These are phyloP conservation scores for Cavia porcellus DNA, from an alignment of 2,113 vertebrate species.

Conservation along the genomic window DNA sequence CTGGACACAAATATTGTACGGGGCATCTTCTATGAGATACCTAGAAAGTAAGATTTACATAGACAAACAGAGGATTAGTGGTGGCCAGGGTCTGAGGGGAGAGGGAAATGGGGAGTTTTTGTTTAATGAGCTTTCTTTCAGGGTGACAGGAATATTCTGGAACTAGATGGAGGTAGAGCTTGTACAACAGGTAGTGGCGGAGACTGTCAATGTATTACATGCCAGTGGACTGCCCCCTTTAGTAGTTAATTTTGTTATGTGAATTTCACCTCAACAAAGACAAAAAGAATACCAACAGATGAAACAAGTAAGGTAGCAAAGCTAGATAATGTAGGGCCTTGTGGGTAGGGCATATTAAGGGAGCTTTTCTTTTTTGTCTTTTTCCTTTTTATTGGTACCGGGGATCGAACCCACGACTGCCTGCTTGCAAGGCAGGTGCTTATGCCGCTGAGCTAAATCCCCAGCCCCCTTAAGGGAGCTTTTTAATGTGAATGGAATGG, in stretches of 20 bases:
- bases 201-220: not conserved
- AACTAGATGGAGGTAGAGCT: not conserved
- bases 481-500: not conserved
- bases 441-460: too few species aligned
- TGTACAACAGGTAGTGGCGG: not conserved
- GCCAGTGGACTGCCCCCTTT: not conserved
- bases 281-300: not conserved
- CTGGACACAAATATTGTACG: not conserved
- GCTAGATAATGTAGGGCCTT: not conserved
- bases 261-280: slow-evolving; percentile 21
- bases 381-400: too few species aligned
- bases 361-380: not conserved
- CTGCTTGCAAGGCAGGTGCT: too few species aligned
- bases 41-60: not conserved
- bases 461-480: not conserved
- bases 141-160: not conserved
- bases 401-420: too few species aligned
- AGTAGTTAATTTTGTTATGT: slow-evolving; percentile 19
- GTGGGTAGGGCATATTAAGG: not conserved
- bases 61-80: not conserved
- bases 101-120: not conserved
- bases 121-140: not conserved
- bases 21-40: not conserved
- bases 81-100: not conserved
- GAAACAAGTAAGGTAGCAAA: not conserved